phyloP scores from a whole-genome alignment of 2,797 vertebrate genomes.

The Emydoidea blandingii region DNA sequence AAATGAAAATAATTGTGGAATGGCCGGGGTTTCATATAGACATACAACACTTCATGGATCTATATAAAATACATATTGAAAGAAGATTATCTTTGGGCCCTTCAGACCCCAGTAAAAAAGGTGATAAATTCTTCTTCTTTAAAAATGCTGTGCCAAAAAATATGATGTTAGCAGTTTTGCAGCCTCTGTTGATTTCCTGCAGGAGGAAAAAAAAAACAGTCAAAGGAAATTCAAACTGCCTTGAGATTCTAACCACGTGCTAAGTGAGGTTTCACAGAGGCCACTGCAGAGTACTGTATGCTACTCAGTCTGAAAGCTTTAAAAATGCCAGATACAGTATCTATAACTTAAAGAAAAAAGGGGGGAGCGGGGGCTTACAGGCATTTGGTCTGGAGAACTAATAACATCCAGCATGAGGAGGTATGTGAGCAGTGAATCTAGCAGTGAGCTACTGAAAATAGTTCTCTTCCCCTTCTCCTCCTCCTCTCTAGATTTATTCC shows the following conservation, averaged over 20 bases:
- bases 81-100: background rate
- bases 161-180: slow-evolving; percentile 13
- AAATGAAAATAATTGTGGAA: background rate
- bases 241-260: background rate
- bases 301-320: slow-evolving; percentile 2
- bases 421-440: background rate
- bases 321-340: background rate
- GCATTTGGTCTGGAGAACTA: background rate
- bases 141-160: background rate
- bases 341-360: background rate
- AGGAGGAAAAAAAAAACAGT: background rate
- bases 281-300: background rate
- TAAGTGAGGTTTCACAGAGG: slow-evolving; percentile 32
- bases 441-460: background rate
- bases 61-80: background rate
- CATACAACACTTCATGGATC: background rate
- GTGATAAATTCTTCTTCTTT: background rate
- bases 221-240: background rate
- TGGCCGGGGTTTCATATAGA: background rate
- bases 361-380: too few species aligned
- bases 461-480: background rate
- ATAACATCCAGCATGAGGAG: background rate
- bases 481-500: background rate
- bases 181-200: slow-evolving; percentile 32
- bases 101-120: slow-evolving; percentile 14